Base-by-base conservation (phyloP, 1,140 invertebrate species). In the Drosophila pseudoananassae region DNA sequence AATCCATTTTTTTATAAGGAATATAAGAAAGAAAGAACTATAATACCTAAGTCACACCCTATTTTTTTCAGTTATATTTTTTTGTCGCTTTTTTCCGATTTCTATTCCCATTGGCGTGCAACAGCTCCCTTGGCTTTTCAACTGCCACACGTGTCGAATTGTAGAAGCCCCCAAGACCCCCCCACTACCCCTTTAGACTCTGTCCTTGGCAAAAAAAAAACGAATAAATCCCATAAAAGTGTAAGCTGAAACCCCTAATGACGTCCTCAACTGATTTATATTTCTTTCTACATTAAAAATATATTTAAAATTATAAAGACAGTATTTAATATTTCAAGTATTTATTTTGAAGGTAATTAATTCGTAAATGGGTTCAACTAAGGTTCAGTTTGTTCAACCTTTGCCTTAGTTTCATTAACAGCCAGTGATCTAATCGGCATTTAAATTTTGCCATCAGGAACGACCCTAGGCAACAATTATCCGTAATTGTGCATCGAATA, bases 401-500 rank as follows among this genome's bases (percentile, higher is more conserved):
- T 36, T 36, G 33, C 2, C 12, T 36, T n/a, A n/a, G n/a, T n/a
- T n/a, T n/a, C n/a, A n/a, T n/a, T n/a, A n/a, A n/a, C n/a, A n/a
- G n/a, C n/a, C 9, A 43, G 14, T 43, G 40, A 43, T 43, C 40
- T 43, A 43, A 43, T 43, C 40, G 12, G 14, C 4, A 40, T 40
- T 12, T 15, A 43, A 43, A 36, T 36, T 9, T 36, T 10, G 9
- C 0, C 8, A 9, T 10, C 4, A 43, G 14, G 17, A 43, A 17
- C 40, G 40, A 43, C 14, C 40, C 40, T 17, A 43, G 40, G 40
- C 15, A 43, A 43, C 40, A 43, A 40, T 40, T 40, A 40, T 40
- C 9, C 12, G 38, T 14, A 40, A 40, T 14, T 40, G 38, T 40
- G 14, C 38, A 40, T 40, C 38, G 38, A 5, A 14, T 15, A 40